These are phyloP conservation scores for Zelostemma sp. DNA, from an alignment of 1,140 invertebrate genomes.

Conservation along the genomic window DNA sequence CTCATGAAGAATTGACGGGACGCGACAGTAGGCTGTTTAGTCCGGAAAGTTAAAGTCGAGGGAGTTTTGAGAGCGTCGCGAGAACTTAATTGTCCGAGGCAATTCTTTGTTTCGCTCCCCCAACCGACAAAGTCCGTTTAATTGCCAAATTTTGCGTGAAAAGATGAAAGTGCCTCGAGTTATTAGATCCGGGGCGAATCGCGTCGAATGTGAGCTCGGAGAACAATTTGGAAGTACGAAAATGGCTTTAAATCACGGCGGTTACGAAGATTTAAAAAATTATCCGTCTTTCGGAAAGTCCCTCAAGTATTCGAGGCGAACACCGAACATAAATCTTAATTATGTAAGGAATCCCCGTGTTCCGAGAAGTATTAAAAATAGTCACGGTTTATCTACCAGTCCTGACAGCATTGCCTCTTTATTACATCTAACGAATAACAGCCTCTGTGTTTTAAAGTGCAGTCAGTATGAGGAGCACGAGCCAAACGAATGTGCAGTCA, in stretches of 20 bases:
- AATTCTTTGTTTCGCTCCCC: conserved; percentile 25
- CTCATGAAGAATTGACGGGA: conserved; percentile 31
- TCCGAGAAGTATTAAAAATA: conserved; percentile 37
- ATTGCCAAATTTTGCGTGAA: conserved; percentile 36
- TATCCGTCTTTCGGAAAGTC: not conserved
- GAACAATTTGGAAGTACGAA: not conserved
- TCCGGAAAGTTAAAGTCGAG: conserved; percentile 31
- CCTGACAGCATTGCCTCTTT: conserved; percentile 38
- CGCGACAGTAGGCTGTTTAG: conserved; percentile 12
- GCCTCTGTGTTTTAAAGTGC: conserved; percentile 15
- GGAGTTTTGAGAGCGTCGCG: conserved; percentile 25
- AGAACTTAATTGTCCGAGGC: conserved; percentile 35
- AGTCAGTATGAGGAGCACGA: conserved; percentile 11
- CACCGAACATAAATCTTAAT: conserved; percentile 39
- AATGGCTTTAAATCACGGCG: no score
- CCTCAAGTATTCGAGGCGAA: conserved; percentile 1
- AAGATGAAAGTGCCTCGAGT: conserved; percentile 12
- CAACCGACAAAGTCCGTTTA: conserved; percentile 20
- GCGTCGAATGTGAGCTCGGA: not conserved
- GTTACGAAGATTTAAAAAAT: not conserved
- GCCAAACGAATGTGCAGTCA: conserved; percentile 16
- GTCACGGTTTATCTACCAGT: conserved; percentile 36
- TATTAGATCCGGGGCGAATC: not conserved
- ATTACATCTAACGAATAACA: conserved; percentile 46
- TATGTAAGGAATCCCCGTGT: conserved; percentile 31